These are phyloP conservation scores for Peromyscus aztecus DNA, from an alignment of 2,797 vertebrate genomes.

Conservation along the genomic window DNA sequence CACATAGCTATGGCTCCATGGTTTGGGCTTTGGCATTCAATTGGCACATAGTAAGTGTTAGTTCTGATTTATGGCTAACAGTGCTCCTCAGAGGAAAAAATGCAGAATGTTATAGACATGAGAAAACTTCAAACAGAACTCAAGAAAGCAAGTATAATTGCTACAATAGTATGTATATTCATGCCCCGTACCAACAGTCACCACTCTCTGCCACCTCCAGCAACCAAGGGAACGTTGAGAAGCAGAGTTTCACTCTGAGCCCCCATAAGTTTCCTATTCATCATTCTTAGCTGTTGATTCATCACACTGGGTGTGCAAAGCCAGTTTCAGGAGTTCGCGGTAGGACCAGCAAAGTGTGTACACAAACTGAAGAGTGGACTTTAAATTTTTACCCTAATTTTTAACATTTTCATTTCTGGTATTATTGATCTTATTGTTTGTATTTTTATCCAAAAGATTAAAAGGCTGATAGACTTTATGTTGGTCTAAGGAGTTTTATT, in stretches of 20 bases:
- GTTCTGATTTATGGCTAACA: conserved; percentile 12
- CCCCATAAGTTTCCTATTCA: background rate
- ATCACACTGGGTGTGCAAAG: conserved; percentile 63
- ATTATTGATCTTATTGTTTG: background rate
- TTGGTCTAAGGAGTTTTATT: background rate
- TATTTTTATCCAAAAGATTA: background rate
- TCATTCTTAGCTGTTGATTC: conserved; percentile 39
- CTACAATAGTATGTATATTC: background rate
- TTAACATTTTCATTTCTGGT: background rate
- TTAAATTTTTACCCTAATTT: background rate
- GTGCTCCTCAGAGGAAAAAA: background rate
- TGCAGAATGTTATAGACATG: background rate
- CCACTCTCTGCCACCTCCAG: background rate
- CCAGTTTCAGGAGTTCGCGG: background rate
- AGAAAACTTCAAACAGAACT: conserved; percentile 45
- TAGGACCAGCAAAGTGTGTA: background rate
- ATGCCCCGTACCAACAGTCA: background rate
- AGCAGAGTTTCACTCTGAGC: conserved; percentile 10
- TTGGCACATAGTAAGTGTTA: conserved; percentile 13
- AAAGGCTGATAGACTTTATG: background rate
- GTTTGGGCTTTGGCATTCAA: background rate
- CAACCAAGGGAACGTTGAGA: conserved; percentile 3
- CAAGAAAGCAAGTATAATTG: background rate
- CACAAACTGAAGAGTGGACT: background rate
- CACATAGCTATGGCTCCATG: background rate